Conservation (phyloP, 2,113 vertebrate genomes). For the Lanius ludovicianus region DNA sequence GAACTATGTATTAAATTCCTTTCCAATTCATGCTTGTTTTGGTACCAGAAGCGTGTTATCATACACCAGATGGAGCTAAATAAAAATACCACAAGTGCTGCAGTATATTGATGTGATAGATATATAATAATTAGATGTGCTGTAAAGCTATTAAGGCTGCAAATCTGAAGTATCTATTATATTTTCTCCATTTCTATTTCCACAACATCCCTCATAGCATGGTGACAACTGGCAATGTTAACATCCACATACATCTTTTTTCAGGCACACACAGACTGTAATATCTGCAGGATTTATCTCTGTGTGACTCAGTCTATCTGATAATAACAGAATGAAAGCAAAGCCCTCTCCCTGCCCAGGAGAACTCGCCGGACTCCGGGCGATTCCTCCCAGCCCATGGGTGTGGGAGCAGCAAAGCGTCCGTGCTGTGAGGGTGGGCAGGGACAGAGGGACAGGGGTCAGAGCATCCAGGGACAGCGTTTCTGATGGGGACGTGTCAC, state of each 20-base stretch:
- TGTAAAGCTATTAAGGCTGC: constrained; percentile 49
- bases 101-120: constrained; percentile 42
- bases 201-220: background rate
- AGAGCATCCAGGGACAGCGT: fast-evolving
- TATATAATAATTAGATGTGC: constrained; percentile 59
- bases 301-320: background rate
- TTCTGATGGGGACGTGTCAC: background rate
- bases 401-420: background rate
- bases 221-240: background rate
- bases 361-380: fast-evolving
- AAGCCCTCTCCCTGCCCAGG: background rate
- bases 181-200: constrained; percentile 14
- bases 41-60: constrained; percentile 1
- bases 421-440: fast-evolving
- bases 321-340: background rate
- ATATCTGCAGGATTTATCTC: background rate
- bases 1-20: background rate
- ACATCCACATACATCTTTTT: background rate
- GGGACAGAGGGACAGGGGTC: background rate
- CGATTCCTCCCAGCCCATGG: fast-evolving
- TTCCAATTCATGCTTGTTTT: background rate
- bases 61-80: constrained; percentile 58
- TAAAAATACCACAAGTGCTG: constrained; percentile 46
- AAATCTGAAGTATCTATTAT: constrained; percentile 41
- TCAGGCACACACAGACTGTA: background rate